Percentiles rank a stretch among this genome's conserved stretches.
These are phyloP conservation scores for Cavia porcellus DNA, from an alignment of 2,113 vertebrate species.

Conservation along the genomic window DNA sequence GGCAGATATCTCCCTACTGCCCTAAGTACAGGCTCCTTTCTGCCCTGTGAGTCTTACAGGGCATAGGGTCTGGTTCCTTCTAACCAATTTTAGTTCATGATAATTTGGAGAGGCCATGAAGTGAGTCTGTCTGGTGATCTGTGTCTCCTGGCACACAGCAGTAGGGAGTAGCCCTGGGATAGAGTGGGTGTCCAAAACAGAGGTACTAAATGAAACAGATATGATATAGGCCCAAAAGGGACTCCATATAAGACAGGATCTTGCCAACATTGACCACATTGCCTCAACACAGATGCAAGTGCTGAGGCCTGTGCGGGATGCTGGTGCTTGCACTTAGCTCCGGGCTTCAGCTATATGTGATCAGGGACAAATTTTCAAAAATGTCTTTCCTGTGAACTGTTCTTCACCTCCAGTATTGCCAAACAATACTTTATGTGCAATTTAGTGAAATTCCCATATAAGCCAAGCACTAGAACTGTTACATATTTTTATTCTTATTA, in stretches of 20 bases:
- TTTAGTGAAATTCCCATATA: neutral
- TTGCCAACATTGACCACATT: too few relatives aligned
- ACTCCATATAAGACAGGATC: rapidly evolving
- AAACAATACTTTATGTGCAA: neutral
- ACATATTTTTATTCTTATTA: neutral
- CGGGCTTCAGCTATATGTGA: neutral
- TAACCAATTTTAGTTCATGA: rapidly evolving
- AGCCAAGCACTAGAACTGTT: neutral
- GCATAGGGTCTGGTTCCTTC: rapidly evolving
- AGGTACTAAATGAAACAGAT: neutral
- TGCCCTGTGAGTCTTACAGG: rapidly evolving
- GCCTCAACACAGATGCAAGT: neutral
- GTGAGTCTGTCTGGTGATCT: neutral
- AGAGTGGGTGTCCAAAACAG: rapidly evolving
- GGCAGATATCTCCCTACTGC: rapidly evolving
- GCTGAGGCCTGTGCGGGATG: rapidly evolving
- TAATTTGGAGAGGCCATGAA: neutral
- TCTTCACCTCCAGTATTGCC: neutral
- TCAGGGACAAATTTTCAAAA: neutral
- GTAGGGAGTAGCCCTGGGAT: neutral
- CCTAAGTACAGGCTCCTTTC: neutral
- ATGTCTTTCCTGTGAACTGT: neutral
- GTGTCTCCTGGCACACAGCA: too few relatives aligned
- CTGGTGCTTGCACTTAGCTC: rapidly evolving
- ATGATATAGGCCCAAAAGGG: neutral